Evolutionary conservation across 1,140 invertebrate species (phyloP), one percentile per base, ranked within the genome.

Genomic region (Tetramorium simillimum): DNA sequence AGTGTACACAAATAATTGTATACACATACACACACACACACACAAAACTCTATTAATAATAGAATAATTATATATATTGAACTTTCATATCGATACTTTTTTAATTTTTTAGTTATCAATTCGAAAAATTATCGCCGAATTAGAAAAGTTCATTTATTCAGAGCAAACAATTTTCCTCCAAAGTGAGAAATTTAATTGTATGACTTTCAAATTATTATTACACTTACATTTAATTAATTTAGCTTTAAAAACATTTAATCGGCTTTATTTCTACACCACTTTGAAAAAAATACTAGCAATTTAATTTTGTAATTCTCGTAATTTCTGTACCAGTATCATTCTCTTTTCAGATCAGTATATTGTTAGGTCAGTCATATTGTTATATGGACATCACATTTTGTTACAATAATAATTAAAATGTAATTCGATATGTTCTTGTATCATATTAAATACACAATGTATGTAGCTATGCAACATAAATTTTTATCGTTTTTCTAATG

Each of bases 181-280:
- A 49, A 3, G 0, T 33, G 21, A 86, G 40, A 86, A 86, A 85
- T 80, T 62, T 75, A 87, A 18, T 78, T 58, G 67, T 46, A 46
- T 69, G 14, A 69, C 53, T 56, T 90, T 90, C 56, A 75, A 24
- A 16, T 58, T 10, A 60, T 85, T 89, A 89, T 89, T 90, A 90
- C 24, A 43, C n/a, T n/a, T n/a, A n/a, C 75, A 77, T 89, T 85
- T 82, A 88, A 90, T 81, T 63, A 58, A 88, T 85, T 90, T 60
- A 46, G 43, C 33, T 9, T 78, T 90, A 85, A 87, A 33, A 78
- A 56, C n/a, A 28, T 70, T 90, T 90, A 90, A 90, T 85, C 86
- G 62, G 69, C 88, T 88, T 89, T 90, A 58, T 90, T 90, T 58
- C 69, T 72, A 70, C 56, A 67, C 77, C 46, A 58, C 24, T 49